Evolutionary conservation across 2,113 vertebrate genomes (phyloP).

Genomic region (Nesoenas mayeri): DNA sequence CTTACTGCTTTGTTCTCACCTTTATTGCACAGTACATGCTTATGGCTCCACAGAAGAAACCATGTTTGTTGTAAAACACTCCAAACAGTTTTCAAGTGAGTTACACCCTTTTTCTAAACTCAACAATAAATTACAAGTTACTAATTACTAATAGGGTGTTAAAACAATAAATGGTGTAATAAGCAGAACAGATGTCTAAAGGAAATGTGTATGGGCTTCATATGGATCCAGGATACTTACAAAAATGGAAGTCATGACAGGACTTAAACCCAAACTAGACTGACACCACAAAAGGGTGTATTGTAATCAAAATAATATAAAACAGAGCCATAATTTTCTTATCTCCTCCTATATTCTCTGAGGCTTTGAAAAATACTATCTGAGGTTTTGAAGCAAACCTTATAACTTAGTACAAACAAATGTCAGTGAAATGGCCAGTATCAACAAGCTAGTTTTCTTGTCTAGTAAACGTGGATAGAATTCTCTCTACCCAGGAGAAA

Average conservation of each 20-base stretch:
- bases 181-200: not conserved
- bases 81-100: not conserved
- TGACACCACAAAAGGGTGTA: not conserved
- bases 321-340: not conserved
- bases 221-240: not conserved
- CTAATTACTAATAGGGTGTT: not conserved
- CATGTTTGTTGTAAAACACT: not conserved
- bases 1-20: not conserved
- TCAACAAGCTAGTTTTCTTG: not conserved
- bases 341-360: not conserved
- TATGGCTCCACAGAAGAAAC: not conserved
- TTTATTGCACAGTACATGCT: not conserved
- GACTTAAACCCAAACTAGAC: not conserved
- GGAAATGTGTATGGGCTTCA: not conserved
- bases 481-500: not conserved
- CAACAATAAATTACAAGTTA: not conserved
- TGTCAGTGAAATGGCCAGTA: not conserved
- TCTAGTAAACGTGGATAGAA: not conserved
- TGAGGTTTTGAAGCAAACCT: not conserved
- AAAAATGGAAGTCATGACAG: not conserved
- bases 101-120: not conserved
- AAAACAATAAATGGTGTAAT: not conserved
- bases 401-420: not conserved
- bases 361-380: not conserved
- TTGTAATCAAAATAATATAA: not conserved